Evolutionary conservation across 2,888 invertebrate species (phyloP), one percentile per base, ranked within the genome.

Genomic region (Eumerus sabulonum): DNA sequence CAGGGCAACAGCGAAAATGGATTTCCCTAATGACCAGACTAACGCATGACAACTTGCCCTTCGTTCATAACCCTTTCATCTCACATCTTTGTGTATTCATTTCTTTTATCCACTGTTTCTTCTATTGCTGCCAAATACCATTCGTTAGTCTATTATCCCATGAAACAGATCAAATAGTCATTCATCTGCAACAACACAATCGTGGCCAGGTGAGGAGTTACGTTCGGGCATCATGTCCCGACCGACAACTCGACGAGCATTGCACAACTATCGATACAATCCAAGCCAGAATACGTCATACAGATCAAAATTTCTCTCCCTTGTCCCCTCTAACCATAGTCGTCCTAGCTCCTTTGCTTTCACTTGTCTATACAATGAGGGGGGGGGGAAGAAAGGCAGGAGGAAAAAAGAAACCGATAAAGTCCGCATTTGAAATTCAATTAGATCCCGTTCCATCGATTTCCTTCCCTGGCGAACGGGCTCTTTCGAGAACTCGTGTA

Each of bases 341-440:
- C 18, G 4, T 12, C 9, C 12, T 40, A 5, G 1, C 13, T 11
- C n/a, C 9, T 13, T n/a, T 62, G 36, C 12, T 17, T 17, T 59
- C 36, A 13, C 27, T 56, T 48, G 40, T 45, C 42, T 35, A 42
- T 36, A 54, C 38, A 27, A 57, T 54, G 45, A 64, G n/a, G n/a
- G n/a, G n/a, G n/a, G n/a, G n/a, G n/a, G n/a, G n/a, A n/a, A n/a
- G n/a, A n/a, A n/a, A n/a, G n/a, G n/a, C n/a, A n/a, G n/a, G n/a
- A n/a, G 47, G 45, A 70, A 59, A 66, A 60, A 16, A 51, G 45
- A 17, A 66, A 72, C 60, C 48, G 62, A 76, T 76, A 63, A 64
- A 70, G 63, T 76, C 38, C 66, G 51, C 54, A 71, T 71, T 64
- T 56, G 73, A 68, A 73, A 77, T 73, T 77, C 77, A 77, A 67